A percentile compares a stretch with the other conserved stretches of the same genome.
These are phyloP conservation scores for Aviceda subcristata DNA, from an alignment of 2,113 vertebrate species.

Conservation along the genomic window DNA sequence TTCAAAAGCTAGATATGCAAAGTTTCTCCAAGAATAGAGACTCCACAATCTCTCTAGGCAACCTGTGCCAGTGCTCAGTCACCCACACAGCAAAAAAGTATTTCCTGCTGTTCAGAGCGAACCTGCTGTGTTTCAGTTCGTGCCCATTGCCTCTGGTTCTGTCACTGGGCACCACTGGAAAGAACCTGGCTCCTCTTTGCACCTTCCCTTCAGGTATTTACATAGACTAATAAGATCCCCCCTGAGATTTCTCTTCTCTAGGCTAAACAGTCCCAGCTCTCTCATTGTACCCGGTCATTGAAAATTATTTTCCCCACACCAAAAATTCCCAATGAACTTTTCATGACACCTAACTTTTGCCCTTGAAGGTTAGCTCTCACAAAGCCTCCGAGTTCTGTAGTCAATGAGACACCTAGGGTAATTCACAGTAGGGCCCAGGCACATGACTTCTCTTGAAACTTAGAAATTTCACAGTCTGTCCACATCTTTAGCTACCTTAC, in stretches of 20 bases:
- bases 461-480: neutral
- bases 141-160: neutral
- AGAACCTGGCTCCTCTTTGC: neutral
- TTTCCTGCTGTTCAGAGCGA: neutral
- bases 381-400: neutral
- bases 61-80: rapidly evolving
- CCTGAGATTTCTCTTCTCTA: neutral
- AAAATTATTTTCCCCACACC: neutral
- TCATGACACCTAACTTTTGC: neutral
- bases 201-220: neutral
- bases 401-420: neutral
- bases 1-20: neutral
- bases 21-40: neutral
- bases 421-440: neutral
- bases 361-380: neutral
- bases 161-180: neutral
- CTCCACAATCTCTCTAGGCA: neutral
- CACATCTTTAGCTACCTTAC: neutral
- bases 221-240: rapidly evolving
- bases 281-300: neutral
- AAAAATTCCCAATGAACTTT: neutral
- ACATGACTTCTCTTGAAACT: neutral
- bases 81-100: neutral
- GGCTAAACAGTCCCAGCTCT: neutral
- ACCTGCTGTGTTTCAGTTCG: neutral